Conservation (phyloP, 2,888 invertebrate genomes). For the Stenodema calcarata region DNA sequence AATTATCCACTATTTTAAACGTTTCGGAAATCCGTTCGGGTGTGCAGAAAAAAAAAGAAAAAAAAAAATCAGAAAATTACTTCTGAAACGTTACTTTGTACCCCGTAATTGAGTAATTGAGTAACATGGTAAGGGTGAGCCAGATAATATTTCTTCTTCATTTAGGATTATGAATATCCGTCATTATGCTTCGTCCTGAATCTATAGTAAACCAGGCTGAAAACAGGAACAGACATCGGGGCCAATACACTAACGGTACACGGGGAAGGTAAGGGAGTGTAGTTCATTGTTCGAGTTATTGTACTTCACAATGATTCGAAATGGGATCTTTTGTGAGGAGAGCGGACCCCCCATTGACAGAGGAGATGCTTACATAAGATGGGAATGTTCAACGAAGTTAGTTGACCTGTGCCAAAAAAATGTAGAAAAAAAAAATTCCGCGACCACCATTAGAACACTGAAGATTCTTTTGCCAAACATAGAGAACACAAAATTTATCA, state of each 20-base stretch:
- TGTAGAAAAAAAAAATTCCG: background rate
- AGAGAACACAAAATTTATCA: no score
- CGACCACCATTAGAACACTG: background rate
- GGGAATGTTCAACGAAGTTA: background rate
- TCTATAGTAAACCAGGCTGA: background rate
- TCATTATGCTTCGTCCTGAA: background rate
- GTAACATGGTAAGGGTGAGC: no score
- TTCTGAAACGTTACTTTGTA: no score
- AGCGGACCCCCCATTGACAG: background rate
- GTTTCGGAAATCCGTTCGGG: no score
- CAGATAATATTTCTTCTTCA: no score
- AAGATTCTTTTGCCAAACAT: no score
- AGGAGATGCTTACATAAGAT: background rate
- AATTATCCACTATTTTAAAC: no score
- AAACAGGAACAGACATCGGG: background rate
- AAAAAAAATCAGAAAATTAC: no score
- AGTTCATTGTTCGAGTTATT: background rate
- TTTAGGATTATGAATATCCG: no score
- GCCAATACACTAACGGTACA: background rate
- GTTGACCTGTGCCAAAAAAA: background rate
- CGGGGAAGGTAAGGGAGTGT: background rate
- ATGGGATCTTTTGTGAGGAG: background rate
- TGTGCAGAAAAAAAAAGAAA: no score
- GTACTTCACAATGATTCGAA: background rate
- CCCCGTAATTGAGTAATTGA: no score